Conservation (phyloP, 2,797 vertebrate genomes). For the Poeciliopsis infans region DNA sequence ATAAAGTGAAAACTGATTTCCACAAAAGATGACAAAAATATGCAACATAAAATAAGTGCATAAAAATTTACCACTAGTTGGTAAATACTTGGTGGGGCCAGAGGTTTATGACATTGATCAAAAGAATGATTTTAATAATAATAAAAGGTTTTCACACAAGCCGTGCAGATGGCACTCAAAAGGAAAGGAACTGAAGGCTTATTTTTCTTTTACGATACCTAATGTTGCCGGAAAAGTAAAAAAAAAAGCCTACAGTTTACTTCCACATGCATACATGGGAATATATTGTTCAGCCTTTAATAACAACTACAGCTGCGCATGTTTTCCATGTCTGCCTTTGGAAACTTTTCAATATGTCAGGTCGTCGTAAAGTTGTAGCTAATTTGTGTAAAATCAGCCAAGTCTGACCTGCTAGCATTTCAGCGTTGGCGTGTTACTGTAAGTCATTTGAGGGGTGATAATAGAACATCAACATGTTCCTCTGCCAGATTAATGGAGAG, state of each 20-base stretch:
- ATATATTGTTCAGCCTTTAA: neutral
- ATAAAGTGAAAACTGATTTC: no score
- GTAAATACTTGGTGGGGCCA: neutral
- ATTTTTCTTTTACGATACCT: neutral
- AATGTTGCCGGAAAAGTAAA: neutral
- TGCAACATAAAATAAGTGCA: neutral
- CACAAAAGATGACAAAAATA: neutral
- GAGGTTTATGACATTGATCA: neutral
- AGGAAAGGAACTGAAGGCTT: neutral
- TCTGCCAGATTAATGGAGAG: conserved; percentile 1
- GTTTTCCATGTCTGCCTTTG: neutral
- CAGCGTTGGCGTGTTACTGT: neutral
- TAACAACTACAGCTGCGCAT: neutral
- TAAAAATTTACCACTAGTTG: neutral
- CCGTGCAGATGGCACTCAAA: neutral
- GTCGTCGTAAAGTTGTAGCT: neutral
- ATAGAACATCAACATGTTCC: neutral
- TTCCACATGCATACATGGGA: neutral
- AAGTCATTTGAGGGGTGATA: neutral
- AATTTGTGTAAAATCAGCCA: neutral
- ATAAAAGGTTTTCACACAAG: neutral
- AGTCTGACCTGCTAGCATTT: neutral
- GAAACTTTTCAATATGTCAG: neutral
- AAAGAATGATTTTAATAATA: neutral
- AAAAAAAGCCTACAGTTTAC: neutral